Percentiles rank a stretch among this genome's conserved stretches.
phyloP scores from a whole-genome alignment of 2,888 invertebrate genomes.

The Operophtera brumata region DNA sequence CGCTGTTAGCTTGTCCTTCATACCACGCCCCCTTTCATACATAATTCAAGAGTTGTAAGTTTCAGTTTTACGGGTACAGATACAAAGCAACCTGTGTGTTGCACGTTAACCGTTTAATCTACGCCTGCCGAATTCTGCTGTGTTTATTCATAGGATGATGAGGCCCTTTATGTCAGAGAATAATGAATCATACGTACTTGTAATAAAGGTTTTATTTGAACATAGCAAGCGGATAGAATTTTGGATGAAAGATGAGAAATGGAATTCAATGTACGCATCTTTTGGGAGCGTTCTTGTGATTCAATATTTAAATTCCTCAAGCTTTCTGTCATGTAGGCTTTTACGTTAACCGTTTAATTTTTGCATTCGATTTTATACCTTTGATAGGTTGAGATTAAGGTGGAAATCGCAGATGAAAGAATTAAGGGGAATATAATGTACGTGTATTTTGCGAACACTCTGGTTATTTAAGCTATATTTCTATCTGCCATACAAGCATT shows the following conservation, averaged over 20 bases:
- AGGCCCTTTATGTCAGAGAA: conserved; percentile 15
- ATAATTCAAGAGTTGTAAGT: conserved; percentile 61
- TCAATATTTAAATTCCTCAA: conserved; percentile 21
- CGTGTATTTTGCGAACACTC: not conserved
- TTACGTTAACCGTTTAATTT: not conserved
- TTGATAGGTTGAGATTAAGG: not conserved
- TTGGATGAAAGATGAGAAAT: not conserved
- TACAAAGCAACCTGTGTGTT: conserved; percentile 52
- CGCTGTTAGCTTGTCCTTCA: conserved; percentile 15
- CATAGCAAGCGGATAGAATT: not conserved
- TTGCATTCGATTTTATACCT: conserved; percentile 1
- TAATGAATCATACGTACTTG: conserved; percentile 6
- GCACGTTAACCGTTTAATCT: conserved; percentile 51
- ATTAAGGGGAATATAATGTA: not conserved
- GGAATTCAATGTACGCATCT: conserved; percentile 3
- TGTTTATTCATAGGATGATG: conserved; percentile 36
- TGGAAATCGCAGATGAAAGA: not conserved
- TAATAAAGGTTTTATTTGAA: not conserved
- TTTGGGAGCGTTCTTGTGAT: conserved; percentile 10
- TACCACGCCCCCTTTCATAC: conserved; percentile 42
- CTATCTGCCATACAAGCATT: not conserved
- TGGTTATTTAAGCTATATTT: conserved; percentile 6
- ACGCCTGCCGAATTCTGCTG: conserved; percentile 38
- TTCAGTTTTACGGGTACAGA: conserved; percentile 64
- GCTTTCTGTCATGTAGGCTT: not conserved